Conservation (phyloP, 2,113 vertebrate species). For the Myxocyprinus asiaticus region DNA sequence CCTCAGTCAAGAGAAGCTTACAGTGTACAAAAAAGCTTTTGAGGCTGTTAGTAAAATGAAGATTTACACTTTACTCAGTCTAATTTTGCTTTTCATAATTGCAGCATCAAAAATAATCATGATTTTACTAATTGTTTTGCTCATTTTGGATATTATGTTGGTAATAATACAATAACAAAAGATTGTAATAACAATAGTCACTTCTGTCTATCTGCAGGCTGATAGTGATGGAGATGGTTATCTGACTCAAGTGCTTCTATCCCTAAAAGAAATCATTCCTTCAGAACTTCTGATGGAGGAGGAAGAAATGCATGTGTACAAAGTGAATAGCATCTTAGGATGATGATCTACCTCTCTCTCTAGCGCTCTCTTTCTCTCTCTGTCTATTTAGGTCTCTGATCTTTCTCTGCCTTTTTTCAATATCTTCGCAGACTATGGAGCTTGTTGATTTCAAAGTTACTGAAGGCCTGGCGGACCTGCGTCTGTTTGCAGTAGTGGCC, state of each 20-base stretch:
- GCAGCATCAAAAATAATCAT: too few species aligned
- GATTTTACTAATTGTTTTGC: too few species aligned
- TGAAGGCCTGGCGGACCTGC: constrained; percentile 91
- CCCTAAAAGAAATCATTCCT: constrained; percentile 72
- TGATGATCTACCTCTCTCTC: neutral
- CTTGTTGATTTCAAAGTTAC: constrained; percentile 92
- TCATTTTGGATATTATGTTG: too few species aligned
- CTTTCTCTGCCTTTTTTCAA: too few species aligned
- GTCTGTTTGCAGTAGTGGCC: constrained; percentile 87
- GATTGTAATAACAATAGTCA: too few species aligned
- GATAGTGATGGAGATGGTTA: constrained; percentile 72
- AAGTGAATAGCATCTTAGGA: constrained; percentile 17
- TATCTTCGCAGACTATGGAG: constrained; percentile 82
- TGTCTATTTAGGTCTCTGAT: too few species aligned
- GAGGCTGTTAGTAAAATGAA: constrained; percentile 84
- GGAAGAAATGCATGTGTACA: constrained; percentile 80
- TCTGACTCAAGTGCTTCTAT: constrained; percentile 75
- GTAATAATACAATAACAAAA: too few species aligned
- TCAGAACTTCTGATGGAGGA: constrained; percentile 72
- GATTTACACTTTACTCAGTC: too few species aligned
- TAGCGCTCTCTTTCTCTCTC: neutral
- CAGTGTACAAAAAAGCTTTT: constrained; percentile 90
- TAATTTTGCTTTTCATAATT: too few species aligned
- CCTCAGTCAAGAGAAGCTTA: constrained; percentile 89
- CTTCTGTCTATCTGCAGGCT: constrained; percentile 61